Percentiles rank a stretch among this genome's conserved stretches.
These are phyloP conservation scores for Nematopogon swammerdamellus DNA, from an alignment of 2,888 invertebrate species.

Conservation along the genomic window DNA sequence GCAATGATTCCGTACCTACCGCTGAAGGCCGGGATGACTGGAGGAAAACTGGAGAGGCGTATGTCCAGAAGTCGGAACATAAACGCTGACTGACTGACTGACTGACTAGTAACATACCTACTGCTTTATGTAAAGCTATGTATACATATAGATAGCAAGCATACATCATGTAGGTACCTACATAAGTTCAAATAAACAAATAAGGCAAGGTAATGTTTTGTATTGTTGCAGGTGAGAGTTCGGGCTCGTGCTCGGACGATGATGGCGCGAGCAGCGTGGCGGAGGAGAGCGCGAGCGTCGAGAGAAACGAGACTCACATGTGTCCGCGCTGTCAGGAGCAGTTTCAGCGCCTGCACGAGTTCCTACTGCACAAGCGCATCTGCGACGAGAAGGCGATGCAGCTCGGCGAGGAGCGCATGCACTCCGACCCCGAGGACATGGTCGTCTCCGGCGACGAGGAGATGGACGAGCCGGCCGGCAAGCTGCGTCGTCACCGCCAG, in stretches of 20 bases:
- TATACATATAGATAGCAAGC: no score
- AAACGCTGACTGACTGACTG: no score
- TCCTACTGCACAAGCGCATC: constrained; percentile 59
- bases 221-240: constrained; percentile 64
- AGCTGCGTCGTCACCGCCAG: constrained; percentile 66
- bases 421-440: constrained; percentile 71
- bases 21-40: no score
- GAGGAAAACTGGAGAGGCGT: no score
- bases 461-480: constrained; percentile 64
- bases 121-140: no score
- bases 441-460: constrained; percentile 68
- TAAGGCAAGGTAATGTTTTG: constrained; percentile 8
- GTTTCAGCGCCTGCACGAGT: constrained; percentile 60
- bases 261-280: constrained; percentile 45
- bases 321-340: constrained; percentile 65
- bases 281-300: constrained; percentile 38
- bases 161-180: no score
- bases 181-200: no score
- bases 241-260: constrained; percentile 64
- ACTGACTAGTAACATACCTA: no score
- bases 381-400: constrained; percentile 61
- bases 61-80: no score
- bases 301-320: constrained; percentile 44
- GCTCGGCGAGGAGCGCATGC: constrained; percentile 63
- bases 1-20: no score